Conservation (phyloP, 2,113 vertebrate species). For the Bos taurus region ARS-UCD2.0 NC_037334.1:24923001-24923500, state of each 20-base stretch:
- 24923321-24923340: background rate
- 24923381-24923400: background rate
- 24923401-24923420: background rate
- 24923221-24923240: background rate
- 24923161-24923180: background rate
- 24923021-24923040: background rate
- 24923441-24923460: rapidly evolving
- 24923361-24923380: background rate
- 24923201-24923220: background rate
- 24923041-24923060: background rate
- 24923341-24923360: background rate
- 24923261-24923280: background rate
- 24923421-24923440: background rate
- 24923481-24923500: background rate
- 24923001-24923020: background rate
- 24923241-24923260: background rate
- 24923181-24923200: background rate
- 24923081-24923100: background rate
- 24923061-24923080: background rate
- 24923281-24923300: background rate
- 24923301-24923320: background rate
- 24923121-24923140: background rate
- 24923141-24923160: background rate
- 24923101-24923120: background rate
- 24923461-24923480: background rate